Percentiles rank a stretch among this genome's conserved stretches.
phyloP scores from a whole-genome alignment of 92 coral and sea anemone genomes.

The Galaxea fascicularis region DNA sequence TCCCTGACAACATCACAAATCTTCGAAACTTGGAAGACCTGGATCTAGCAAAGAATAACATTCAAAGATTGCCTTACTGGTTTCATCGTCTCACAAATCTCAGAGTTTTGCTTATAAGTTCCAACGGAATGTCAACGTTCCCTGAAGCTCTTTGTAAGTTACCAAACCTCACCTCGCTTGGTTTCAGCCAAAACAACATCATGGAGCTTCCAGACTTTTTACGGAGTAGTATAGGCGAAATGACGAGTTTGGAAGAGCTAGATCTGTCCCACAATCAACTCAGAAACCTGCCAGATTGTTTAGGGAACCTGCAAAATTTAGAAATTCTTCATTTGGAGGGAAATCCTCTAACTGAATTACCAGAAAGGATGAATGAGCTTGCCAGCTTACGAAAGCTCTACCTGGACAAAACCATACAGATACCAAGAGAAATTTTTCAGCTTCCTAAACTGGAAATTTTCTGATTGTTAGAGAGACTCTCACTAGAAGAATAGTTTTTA shows the following conservation, averaged over 20 bases:
- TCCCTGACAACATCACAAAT: constrained; percentile 68
- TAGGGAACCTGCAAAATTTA: constrained; percentile 58
- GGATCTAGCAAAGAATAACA: constrained; percentile 69
- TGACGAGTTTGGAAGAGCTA: constrained; percentile 62
- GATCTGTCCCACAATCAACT: constrained; percentile 77
- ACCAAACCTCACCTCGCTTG: constrained; percentile 66
- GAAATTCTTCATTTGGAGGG: constrained; percentile 68
- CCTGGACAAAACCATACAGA: constrained; percentile 74
- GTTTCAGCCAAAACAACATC: constrained; percentile 72
- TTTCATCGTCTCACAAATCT: constrained; percentile 69
- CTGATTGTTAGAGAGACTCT: neutral
- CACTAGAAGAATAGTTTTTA: neutral
- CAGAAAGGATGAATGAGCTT: constrained; percentile 65
- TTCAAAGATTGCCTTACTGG: constrained; percentile 70
- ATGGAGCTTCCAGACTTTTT: constrained; percentile 65
- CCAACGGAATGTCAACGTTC: constrained; percentile 59
- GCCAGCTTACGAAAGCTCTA: constrained; percentile 64
- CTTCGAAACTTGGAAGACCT: constrained; percentile 74
- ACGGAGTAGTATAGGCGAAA: constrained; percentile 72
- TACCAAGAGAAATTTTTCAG: constrained; percentile 67
- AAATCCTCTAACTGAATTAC: constrained; percentile 66
- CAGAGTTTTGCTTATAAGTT: constrained; percentile 48
- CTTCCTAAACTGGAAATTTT: constrained; percentile 73
- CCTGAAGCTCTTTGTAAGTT: constrained; percentile 84
- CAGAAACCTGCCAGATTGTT: constrained; percentile 55